Evolutionary conservation across 2,113 vertebrate genomes (phyloP).

Genomic region (Cygnus buccinator): DNA sequence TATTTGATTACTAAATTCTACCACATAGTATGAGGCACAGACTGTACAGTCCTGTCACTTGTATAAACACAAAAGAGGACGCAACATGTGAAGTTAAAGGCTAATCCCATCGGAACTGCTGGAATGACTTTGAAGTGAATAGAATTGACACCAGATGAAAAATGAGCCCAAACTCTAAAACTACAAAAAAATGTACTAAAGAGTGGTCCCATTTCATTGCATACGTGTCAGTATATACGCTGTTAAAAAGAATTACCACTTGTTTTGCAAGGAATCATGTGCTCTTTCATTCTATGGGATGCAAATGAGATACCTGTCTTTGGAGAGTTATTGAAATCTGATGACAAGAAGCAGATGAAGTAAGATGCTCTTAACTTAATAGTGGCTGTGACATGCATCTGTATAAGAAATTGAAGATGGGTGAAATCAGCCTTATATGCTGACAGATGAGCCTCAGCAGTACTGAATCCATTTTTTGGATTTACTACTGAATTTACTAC

Average conservation of each 20-base stretch:
- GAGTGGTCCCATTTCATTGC: not conserved
- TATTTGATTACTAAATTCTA: not conserved
- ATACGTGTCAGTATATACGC: not conserved
- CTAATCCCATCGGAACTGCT: not conserved
- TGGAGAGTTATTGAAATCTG: slow-evolving; percentile 20
- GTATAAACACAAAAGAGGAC: not conserved
- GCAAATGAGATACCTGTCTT: not conserved
- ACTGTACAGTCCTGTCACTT: not conserved
- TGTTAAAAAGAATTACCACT: not conserved
- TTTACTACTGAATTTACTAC: too few relatives aligned
- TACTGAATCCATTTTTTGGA: not conserved
- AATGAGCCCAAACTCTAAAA: not conserved
- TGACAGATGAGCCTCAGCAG: not conserved
- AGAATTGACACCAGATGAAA: slow-evolving; percentile 9
- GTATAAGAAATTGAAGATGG: not conserved
- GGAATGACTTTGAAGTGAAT: not conserved
- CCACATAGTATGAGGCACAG: not conserved
- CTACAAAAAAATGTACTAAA: not conserved
- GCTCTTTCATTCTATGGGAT: not conserved
- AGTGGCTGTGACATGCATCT: not conserved
- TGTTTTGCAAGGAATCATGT: not conserved
- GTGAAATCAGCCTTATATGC: not conserved
- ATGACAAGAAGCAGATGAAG: slow-evolving; percentile 6
- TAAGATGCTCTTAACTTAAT: not conserved
- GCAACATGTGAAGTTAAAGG: not conserved